Evolutionary conservation across 2,888 invertebrate genomes (phyloP).

Genomic region (Caradrina kadenii): DNA sequence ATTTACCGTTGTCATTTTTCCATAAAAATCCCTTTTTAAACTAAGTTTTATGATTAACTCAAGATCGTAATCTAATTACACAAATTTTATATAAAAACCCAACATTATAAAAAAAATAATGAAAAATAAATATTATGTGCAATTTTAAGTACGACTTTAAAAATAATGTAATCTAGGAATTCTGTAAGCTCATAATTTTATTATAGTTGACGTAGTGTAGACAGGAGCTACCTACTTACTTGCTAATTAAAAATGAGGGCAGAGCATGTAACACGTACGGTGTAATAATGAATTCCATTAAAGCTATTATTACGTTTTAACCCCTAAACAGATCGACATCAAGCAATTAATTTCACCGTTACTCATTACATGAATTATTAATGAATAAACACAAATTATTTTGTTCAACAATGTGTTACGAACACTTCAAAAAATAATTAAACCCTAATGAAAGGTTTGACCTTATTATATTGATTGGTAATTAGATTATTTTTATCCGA

Average conservation of each 20-base stretch:
- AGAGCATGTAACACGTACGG: conserved; percentile 4
- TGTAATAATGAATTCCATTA: conserved; percentile 41
- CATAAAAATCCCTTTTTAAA: neutral
- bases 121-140: no score
- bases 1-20: neutral
- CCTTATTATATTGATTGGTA: conserved; percentile 55
- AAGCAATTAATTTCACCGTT: conserved; percentile 49
- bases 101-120: neutral
- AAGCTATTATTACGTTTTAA: conserved; percentile 37
- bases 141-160: neutral
- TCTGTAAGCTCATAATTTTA: neutral
- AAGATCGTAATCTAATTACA: neutral
- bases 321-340: conserved; percentile 46
- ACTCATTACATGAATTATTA: conserved; percentile 58
- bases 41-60: neutral
- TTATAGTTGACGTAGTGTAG: conserved; percentile 10
- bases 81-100: no score
- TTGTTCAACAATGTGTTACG: conserved; percentile 11
- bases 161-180: no score
- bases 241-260: conserved; percentile 24
- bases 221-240: conserved; percentile 14
- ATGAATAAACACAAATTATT: conserved; percentile 45
- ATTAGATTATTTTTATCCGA: conserved; percentile 64
- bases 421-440: conserved; percentile 40
- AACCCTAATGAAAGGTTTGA: conserved; percentile 45